These are phyloP conservation scores for Quadriops clusia DNA, from an alignment of 2,888 invertebrate species.

Conservation along the genomic window DNA sequence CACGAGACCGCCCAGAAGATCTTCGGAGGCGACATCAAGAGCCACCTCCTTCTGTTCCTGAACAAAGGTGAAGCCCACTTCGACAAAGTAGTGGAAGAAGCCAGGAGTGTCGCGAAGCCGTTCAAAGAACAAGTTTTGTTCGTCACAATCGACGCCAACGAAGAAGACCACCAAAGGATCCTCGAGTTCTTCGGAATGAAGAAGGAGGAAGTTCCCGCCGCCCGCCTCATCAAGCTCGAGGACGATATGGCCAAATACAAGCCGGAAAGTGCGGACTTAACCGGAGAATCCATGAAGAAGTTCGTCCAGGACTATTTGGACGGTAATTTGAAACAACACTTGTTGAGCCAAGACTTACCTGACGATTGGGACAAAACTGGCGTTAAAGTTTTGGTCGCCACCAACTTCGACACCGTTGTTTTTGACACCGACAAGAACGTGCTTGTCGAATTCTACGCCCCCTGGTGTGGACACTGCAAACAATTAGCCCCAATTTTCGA, in stretches of 20 bases:
- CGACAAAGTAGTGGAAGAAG: slow-evolving; percentile 63
- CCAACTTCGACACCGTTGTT: slow-evolving; percentile 91
- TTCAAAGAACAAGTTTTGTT: slow-evolving; percentile 89
- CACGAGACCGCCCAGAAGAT: slow-evolving; percentile 97
- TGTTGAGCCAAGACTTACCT: slow-evolving; percentile 87
- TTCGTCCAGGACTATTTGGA: slow-evolving; percentile 87
- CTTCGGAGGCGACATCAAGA: slow-evolving; percentile 96
- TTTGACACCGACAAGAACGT: slow-evolving; percentile 81
- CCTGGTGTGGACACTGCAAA: slow-evolving; percentile 99
- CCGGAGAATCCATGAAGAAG: slow-evolving; percentile 53
- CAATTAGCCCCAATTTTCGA: slow-evolving; percentile 95
- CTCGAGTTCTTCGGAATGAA: slow-evolving; percentile 97
- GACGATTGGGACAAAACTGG: slow-evolving; percentile 94
- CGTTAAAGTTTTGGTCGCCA: slow-evolving; percentile 86
- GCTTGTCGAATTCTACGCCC: slow-evolving; percentile 97
- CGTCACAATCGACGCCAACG: slow-evolving; percentile 89
- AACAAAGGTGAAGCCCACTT: slow-evolving; percentile 81
- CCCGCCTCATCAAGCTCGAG: slow-evolving; percentile 86
- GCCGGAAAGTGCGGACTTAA: slow-evolving; percentile 63
- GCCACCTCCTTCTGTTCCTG: slow-evolving; percentile 89
- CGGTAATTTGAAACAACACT: slow-evolving; percentile 88
- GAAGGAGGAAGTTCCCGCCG: slow-evolving; percentile 81
- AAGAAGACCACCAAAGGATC: slow-evolving; percentile 93
- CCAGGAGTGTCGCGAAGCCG: slow-evolving; percentile 74
- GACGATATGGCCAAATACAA: slow-evolving; percentile 98